These are phyloP conservation scores for Heliconius melpomene DNA, from an alignment of 1,140 invertebrate species.

Conservation along the genomic window DNA sequence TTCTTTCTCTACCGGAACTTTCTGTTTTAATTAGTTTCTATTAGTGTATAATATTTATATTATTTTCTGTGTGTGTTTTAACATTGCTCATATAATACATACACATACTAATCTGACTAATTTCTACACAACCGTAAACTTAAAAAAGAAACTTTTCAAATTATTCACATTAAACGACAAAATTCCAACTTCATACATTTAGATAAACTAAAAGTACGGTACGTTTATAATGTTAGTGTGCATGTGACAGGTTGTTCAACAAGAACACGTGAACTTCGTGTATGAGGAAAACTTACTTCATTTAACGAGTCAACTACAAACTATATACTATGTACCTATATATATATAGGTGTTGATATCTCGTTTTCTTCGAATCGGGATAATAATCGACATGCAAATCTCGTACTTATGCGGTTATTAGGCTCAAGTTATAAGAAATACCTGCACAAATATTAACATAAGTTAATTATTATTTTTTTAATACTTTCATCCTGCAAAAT, in stretches of 20 bases:
- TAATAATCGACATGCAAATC: background rate
- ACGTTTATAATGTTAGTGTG: background rate
- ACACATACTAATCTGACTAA: too few relatives aligned
- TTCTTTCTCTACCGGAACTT: too few relatives aligned
- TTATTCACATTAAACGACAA: too few relatives aligned
- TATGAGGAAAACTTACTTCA: constrained; percentile 1
- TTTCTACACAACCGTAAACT: too few relatives aligned
- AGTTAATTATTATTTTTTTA: too few relatives aligned
- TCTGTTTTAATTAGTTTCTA: too few relatives aligned
- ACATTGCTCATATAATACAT: too few relatives aligned
- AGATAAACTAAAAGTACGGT: background rate
- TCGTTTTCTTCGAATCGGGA: background rate
- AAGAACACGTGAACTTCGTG: constrained; percentile 11
- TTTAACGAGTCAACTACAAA: background rate
- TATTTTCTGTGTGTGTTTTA: too few relatives aligned
- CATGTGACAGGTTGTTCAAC: constrained; percentile 13
- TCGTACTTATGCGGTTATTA: background rate
- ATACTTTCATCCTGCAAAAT: too few relatives aligned
- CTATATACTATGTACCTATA: background rate
- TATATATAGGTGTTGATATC: background rate
- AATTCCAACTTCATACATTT: background rate
- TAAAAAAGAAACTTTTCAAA: too few relatives aligned
- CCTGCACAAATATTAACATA: too few relatives aligned
- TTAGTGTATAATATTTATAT: too few relatives aligned
- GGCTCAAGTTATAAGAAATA: background rate